Evolutionary conservation across 2,797 vertebrate species (phyloP).

Genomic region (Etheostoma perlongum): DNA sequence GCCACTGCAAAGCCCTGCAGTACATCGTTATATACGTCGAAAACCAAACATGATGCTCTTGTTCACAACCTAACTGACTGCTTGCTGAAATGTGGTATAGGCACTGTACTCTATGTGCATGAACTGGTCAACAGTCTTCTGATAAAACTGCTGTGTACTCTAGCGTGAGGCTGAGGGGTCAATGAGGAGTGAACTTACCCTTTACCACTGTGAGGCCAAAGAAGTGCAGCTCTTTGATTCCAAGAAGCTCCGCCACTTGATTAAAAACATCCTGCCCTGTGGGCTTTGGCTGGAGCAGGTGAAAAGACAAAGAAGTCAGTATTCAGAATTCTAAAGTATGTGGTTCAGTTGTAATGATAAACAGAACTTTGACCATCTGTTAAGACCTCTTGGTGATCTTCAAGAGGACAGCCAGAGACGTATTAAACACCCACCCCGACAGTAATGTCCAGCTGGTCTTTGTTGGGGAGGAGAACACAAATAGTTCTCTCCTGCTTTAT

Average conservation of each 20-base stretch:
- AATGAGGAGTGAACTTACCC: constrained; percentile 81
- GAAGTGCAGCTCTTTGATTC: constrained; percentile 90
- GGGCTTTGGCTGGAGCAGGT: constrained; percentile 86
- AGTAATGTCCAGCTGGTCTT: constrained; percentile 87
- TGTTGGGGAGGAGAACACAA: constrained; percentile 91
- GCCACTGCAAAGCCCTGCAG: neutral
- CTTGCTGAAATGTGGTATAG: neutral
- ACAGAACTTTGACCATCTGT: constrained; percentile 3
- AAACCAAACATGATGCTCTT: constrained; percentile 6
- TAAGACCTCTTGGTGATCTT: neutral
- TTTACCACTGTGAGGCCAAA: constrained; percentile 93
- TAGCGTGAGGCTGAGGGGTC: constrained; percentile 3
- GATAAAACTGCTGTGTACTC: neutral
- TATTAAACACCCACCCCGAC: constrained; percentile 84
- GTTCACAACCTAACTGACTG: neutral
- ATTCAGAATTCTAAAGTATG: constrained; percentile 15
- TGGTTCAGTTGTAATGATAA: neutral
- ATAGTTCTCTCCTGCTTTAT: constrained; percentile 84
- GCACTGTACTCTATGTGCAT: neutral
- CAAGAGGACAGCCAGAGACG: neutral
- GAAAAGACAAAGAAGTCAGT: constrained; percentile 9
- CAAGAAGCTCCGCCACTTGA: constrained; percentile 84
- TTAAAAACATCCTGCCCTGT: constrained; percentile 91
- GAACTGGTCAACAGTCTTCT: neutral
- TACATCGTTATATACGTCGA: neutral